Evolutionary conservation across 2,888 invertebrate genomes (phyloP).

Genomic region (Ectobius pallidus): DNA sequence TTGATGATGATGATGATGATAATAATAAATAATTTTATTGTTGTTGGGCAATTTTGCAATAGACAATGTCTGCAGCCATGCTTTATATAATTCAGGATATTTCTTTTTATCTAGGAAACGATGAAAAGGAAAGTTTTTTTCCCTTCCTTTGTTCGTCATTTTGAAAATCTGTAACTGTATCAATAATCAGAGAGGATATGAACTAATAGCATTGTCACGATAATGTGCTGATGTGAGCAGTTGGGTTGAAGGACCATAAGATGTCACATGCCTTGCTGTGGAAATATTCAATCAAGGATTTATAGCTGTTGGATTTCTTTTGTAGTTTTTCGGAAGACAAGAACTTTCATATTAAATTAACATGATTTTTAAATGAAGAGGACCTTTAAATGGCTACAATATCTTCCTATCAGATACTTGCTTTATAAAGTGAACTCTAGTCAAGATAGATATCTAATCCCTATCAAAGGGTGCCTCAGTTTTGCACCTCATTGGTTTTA

Average conservation of each 20-base stretch:
- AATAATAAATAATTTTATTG: too few relatives aligned
- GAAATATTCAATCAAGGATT: neutral
- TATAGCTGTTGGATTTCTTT: neutral
- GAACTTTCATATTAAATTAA: neutral
- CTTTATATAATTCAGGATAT: neutral
- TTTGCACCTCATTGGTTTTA: too few relatives aligned
- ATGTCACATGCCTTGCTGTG: neutral
- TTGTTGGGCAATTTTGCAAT: too few relatives aligned
- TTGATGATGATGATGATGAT: too few relatives aligned
- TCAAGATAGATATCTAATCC: too few relatives aligned
- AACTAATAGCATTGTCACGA: neutral
- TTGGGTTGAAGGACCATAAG: neutral
- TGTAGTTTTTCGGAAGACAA: neutral
- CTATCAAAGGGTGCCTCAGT: too few relatives aligned
- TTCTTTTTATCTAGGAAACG: too few relatives aligned
- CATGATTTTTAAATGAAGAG: neutral
- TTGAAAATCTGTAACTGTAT: neutral
- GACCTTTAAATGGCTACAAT: too few relatives aligned
- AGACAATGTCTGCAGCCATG: neutral
- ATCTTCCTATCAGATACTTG: too few relatives aligned
- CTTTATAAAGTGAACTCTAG: too few relatives aligned
- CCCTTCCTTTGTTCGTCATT: neutral
- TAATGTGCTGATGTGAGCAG: neutral
- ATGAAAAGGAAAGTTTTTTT: too few relatives aligned
- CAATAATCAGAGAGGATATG: neutral